phyloP scores from a whole-genome alignment of 2,113 vertebrate genomes.

The Capra hircus region DNA sequence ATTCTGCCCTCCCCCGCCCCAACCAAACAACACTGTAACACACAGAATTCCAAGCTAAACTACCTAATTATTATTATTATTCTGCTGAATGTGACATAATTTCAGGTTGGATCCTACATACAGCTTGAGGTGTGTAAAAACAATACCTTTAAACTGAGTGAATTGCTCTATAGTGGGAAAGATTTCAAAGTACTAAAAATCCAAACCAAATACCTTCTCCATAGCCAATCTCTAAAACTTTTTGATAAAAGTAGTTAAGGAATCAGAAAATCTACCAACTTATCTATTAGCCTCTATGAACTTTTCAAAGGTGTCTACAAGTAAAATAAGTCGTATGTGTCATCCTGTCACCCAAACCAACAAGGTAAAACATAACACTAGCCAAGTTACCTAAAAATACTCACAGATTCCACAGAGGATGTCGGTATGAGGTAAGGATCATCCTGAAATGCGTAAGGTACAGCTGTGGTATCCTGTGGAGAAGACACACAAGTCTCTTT shows the following conservation, averaged over 20 bases:
- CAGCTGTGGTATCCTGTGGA: conserved; percentile 89
- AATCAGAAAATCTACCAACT: neutral
- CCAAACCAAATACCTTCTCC: neutral
- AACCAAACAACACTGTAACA: neutral
- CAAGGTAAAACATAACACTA: neutral
- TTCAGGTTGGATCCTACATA: neutral
- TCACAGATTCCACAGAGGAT: conserved; percentile 83
- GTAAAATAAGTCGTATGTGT: neutral
- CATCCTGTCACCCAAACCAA: neutral
- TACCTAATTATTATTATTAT: neutral
- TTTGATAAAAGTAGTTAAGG: neutral
- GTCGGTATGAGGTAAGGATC: conserved; percentile 90
- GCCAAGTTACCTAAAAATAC: conserved; percentile 59
- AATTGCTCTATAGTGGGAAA: neutral
- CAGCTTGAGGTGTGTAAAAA: neutral
- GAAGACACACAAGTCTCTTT: conserved; percentile 26
- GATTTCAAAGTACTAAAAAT: neutral
- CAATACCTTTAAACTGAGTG: neutral
- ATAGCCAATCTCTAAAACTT: neutral
- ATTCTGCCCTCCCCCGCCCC: neutral
- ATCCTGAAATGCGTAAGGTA: conserved; percentile 90
- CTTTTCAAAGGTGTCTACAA: neutral
- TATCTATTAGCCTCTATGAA: neutral
- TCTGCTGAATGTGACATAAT: neutral
- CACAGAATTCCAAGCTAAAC: neutral